A percentile compares a stretch with the other conserved stretches of the same genome.
Evolutionary conservation across 2,113 vertebrate species (phyloP).

Genomic region (Poeciliopsis turrubarensis): DNA sequence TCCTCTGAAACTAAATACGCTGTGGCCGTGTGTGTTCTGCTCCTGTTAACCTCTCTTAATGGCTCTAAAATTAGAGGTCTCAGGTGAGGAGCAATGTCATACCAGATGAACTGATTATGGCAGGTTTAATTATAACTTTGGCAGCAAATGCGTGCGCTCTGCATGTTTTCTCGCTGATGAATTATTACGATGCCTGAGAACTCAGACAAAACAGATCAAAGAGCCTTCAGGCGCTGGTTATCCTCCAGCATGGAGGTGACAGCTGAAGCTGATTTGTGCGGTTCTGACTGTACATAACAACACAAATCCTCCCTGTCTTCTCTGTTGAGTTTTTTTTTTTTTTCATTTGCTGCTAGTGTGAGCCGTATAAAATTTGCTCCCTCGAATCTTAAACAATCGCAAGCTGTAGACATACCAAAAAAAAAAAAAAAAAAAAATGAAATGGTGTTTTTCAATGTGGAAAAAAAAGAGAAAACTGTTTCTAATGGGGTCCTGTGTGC

Average conservation of each 20-base stretch:
- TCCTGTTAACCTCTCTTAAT: conserved; percentile 73
- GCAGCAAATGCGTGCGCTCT: conserved; percentile 60
- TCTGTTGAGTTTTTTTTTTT: conserved; percentile 22
- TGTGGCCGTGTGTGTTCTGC: conserved; percentile 49
- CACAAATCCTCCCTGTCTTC: conserved; percentile 47
- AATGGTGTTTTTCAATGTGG: conserved; percentile 67
- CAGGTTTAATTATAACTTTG: conserved; percentile 74
- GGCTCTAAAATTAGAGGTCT: conserved; percentile 76
- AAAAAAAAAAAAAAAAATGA: conserved; percentile 50
- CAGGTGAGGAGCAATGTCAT: conserved; percentile 72
- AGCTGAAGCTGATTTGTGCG: conserved; percentile 21
- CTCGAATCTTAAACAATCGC: conserved; percentile 46
- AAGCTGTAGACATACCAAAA: conserved; percentile 36
- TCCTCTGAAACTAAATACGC: conserved; percentile 57
- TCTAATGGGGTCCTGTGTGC: conserved; percentile 81
- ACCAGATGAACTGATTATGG: conserved; percentile 74
- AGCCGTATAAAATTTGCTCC: conserved; percentile 33
- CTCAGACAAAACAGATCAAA: conserved; percentile 65
- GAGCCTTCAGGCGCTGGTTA: conserved; percentile 28
- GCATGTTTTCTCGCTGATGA: conserved; percentile 57
- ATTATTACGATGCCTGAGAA: conserved; percentile 58
- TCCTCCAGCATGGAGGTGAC: conserved; percentile 39
- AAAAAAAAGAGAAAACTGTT: conserved; percentile 58
- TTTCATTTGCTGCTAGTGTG: conserved; percentile 20
- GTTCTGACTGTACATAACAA: conserved; percentile 39